Evolutionary conservation across 2,888 invertebrate genomes (phyloP).

Genomic region (Philopedon plagiatum): DNA sequence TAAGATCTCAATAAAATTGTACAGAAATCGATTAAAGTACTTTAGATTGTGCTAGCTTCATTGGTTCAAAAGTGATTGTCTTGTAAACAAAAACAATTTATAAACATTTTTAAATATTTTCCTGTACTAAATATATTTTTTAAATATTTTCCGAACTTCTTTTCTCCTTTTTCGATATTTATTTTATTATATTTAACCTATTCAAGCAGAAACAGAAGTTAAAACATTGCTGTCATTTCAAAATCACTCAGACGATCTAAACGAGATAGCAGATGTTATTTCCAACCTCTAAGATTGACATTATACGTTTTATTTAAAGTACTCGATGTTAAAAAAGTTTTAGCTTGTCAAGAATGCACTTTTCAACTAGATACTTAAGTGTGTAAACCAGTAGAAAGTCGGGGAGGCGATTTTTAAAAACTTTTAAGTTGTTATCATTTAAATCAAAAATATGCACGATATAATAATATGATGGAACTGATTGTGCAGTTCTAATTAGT

Average conservation of each 20-base stretch:
- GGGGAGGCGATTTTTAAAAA: neutral
- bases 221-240: neutral
- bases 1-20: no score
- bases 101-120: no score
- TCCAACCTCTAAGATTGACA: slow-evolving; percentile 25
- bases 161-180: no score
- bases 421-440: neutral
- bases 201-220: neutral
- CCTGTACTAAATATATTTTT: no score
- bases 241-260: slow-evolving; percentile 1
- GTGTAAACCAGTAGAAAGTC: neutral
- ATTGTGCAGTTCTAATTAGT: no score
- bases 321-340: neutral
- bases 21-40: no score
- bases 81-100: no score
- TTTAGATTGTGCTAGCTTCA: no score
- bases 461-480: no score
- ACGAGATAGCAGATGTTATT: slow-evolving; percentile 20
- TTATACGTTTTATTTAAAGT: slow-evolving; percentile 35
- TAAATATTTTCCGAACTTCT: no score
- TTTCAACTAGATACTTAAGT: slow-evolving; percentile 13
- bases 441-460: no score
- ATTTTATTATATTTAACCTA: neutral
- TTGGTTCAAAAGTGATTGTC: no score
- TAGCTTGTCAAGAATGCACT: slow-evolving; percentile 14